A percentile compares a stretch with the other conserved stretches of the same genome.
These are phyloP conservation scores for Hexactinellida sp. DNA, from an alignment of 37 sponge, comb jelly and placozoan genomes.

Conservation along the genomic window DNA sequence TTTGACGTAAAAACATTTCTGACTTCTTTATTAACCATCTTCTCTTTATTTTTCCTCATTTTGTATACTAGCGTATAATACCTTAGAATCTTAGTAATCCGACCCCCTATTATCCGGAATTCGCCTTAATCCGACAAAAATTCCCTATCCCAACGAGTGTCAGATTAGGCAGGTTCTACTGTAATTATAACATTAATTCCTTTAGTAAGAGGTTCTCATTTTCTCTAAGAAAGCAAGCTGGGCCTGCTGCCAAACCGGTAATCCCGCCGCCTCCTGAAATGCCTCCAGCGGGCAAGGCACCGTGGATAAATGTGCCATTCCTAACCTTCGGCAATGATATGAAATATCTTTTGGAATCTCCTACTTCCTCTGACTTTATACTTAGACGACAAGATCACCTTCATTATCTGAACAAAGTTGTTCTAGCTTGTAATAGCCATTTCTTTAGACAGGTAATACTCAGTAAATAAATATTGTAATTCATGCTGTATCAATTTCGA, in stretches of 20 bases:
- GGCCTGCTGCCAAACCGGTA: constrained; percentile 1
- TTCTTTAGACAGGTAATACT: constrained; percentile 14
- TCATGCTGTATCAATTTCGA: too few relatives aligned
- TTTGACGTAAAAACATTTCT: too few relatives aligned
- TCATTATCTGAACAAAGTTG: neutral
- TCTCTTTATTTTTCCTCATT: too few relatives aligned
- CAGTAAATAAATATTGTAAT: too few relatives aligned
- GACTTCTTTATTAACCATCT: too few relatives aligned
- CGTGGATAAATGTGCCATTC: constrained; percentile 61
- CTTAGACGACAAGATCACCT: neutral
- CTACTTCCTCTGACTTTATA: neutral
- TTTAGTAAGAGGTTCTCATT: constrained; percentile 24
- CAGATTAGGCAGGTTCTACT: too few relatives aligned
- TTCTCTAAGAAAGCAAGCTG: constrained; percentile 30
- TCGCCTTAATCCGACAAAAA: too few relatives aligned
- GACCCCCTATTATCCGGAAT: too few relatives aligned
- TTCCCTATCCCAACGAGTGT: too few relatives aligned
- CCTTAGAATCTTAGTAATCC: too few relatives aligned
- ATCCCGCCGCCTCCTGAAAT: constrained; percentile 65
- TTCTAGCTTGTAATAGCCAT: constrained; percentile 11
- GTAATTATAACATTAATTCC: too few relatives aligned
- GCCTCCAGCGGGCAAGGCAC: constrained; percentile 47
- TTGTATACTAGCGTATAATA: too few relatives aligned
- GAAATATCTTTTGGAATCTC: neutral
- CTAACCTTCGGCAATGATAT: constrained; percentile 19